phyloP scores from a whole-genome alignment of 1,140 invertebrate species.

The Drosophila mauritiana region DNA sequence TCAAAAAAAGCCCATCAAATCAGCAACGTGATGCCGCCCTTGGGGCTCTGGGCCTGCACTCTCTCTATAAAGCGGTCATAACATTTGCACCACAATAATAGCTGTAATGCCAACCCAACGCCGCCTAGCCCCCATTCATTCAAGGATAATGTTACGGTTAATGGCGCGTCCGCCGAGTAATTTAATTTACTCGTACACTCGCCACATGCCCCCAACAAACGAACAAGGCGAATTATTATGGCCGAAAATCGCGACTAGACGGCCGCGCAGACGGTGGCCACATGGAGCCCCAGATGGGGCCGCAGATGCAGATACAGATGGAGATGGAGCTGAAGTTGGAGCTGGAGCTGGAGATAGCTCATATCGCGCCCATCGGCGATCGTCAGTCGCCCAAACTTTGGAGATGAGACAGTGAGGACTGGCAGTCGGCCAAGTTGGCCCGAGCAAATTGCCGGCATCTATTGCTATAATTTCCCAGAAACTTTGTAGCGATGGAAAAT shows the following conservation, averaged over 20 bases:
- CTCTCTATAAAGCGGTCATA: conserved; percentile 54
- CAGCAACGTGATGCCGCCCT: conserved; percentile 78
- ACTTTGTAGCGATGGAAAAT: conserved; percentile 17
- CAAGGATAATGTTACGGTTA: conserved; percentile 75
- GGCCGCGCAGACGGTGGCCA: conserved; percentile 17
- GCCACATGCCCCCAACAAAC: conserved; percentile 55
- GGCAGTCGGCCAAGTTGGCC: conserved; percentile 24
- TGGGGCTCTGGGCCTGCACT: conserved; percentile 45
- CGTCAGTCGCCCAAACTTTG: conserved; percentile 32
- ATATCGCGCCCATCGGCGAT: conserved; percentile 28
- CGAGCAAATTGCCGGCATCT: conserved; percentile 23
- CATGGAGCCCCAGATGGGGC: conserved; percentile 6
- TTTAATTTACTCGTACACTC: conserved; percentile 66
- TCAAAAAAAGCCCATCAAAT: conserved; percentile 66
- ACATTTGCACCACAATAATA: conserved; percentile 81
- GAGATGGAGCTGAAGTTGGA: not conserved
- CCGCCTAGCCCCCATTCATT: conserved; percentile 62
- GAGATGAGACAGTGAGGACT: conserved; percentile 40
- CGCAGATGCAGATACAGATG: conserved; percentile 19
- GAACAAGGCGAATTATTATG: conserved; percentile 61
- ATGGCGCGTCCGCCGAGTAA: conserved; percentile 55
- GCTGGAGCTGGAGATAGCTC: conserved; percentile 18
- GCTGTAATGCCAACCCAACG: conserved; percentile 57
- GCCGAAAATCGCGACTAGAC: conserved; percentile 39
- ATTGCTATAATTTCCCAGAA: conserved; percentile 33